Base-by-base conservation (phyloP, 2,888 invertebrate species). In the Lasioglossum malachurum region DNA sequence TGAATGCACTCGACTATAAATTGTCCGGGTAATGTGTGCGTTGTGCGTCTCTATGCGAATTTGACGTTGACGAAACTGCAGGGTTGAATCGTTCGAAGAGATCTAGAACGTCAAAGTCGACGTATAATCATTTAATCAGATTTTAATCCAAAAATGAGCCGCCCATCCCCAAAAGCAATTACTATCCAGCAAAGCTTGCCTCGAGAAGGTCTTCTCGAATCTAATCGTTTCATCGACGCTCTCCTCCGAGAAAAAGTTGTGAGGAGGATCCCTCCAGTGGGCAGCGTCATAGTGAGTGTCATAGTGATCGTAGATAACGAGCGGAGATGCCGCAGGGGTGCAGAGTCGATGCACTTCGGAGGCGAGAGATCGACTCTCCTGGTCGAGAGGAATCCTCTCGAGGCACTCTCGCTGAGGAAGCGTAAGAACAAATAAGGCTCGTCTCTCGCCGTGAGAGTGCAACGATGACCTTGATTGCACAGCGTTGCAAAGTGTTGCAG, bases 351-450 rank as follows among this genome's bases (percentile, higher is more conserved):
- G 53, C n/a, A 53, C 53, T 53, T 53, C n/a, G n/a, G 23, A 53
- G 53, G n/a, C 53, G 53, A 53, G 10, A 53, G n/a, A 53, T 53
- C n/a, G 53, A 16, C 64, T 31, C 53, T 53, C 16, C 31, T 31
- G 64, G n/a, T 64, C 64, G 64, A 64, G 64, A 64, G 64, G 64
- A 16, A 27, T 31, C 27, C 64, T 64, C 64, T 64, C 64, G 31
- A 64, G 64, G 27, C 31, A 64, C 64, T 64, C 64, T 27, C 16
- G 16, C 64, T 14, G 27, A 27, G 60, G 4, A 60, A 60, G 27
- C 14, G 27, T 31, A 27, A 16, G 64, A 64, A 64, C 64, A 31
- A 64, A 64, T 64, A 64, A 31, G 16, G 0, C 64, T 27, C 5
- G 64, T 7, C 2, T 16, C 31, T 2, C 27, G 31, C 31, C 53